phyloP scores from a whole-genome alignment of 2,888 invertebrate genomes.

The Platerodrilus igneus region DNA sequence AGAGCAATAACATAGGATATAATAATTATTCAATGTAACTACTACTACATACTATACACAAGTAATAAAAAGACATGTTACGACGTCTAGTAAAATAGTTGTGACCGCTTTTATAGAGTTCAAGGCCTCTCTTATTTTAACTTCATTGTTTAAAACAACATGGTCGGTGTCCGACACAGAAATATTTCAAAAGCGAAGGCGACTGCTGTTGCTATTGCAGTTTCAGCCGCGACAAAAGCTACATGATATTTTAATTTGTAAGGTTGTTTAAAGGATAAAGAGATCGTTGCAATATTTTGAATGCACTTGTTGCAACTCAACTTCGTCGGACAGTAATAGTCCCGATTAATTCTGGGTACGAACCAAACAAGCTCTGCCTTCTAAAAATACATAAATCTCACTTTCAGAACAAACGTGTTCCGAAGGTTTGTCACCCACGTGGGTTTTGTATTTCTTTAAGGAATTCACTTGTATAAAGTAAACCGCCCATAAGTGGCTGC shows the following conservation, averaged over 20 bases:
- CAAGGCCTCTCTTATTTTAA: no score
- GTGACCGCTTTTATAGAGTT: constrained; percentile 19
- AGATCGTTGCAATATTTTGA: constrained; percentile 9
- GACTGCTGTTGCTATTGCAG: no score
- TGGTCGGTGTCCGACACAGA: no score
- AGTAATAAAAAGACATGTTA: no score
- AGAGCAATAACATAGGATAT: constrained; percentile 37
- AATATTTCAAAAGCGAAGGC: no score
- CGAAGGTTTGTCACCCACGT: constrained; percentile 31
- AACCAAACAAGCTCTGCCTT: constrained; percentile 29
- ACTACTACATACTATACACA: no score
- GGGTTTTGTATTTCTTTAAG: constrained; percentile 18
- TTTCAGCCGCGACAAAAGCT: no score
- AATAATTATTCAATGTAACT: no score
- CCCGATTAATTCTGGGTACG: constrained; percentile 27
- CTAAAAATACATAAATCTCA: constrained; percentile 31
- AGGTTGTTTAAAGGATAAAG: constrained; percentile 18
- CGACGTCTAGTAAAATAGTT: no score
- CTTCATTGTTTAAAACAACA: no score
- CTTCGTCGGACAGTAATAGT: constrained; percentile 20
- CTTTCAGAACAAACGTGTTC: constrained; percentile 31
- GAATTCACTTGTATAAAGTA: no score
- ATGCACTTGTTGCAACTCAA: constrained; percentile 18
- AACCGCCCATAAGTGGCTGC: no score
- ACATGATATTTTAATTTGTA: constrained; percentile 12